Evolutionary conservation across 92 coral and sea anemone genomes (phyloP), one percentile per base, ranked within the genome.

Genomic region (Phymanthus crucifer): DNA sequence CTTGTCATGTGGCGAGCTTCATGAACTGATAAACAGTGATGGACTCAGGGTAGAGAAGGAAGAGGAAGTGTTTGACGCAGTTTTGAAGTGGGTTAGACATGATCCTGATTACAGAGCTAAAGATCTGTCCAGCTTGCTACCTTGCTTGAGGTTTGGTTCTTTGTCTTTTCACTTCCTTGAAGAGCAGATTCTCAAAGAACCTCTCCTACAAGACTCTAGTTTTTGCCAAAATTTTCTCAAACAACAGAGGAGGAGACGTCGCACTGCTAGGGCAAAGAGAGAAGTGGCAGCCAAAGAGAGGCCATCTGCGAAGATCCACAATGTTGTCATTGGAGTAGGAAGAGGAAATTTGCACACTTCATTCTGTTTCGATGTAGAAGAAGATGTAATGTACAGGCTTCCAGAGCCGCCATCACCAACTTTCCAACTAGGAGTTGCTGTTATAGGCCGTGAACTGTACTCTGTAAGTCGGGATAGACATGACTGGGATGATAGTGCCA

Each of bases 1-100:
- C 58, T 64, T 92, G 24, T 69, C 87, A 0, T 58, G 66, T 46
- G 26, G 47, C 9, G 87, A 87, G 32, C 40, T 92, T 9, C 50
- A 66, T 27, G 76, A 71, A 50, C 78, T 92, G 17, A 67, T 92
- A 38, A 68, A 84, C 50, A 85, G 88, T 76, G 94, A 92, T 76
- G 86, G 81, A 37, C 72, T 92, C 45, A 84, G 82, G 40, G 97
- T 92, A 45, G 90, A 78, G 66, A 85, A 74, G 34, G 97, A 92
- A 74, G 92, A 85, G 52, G 93, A 92, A 70, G 94, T 90, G 10
- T 92, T 89, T 78, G 79, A 78, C 40, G 88, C 88, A 31, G 86
- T 92, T 12, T 47, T 92, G 52, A 92, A 79, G 54, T 92, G 97
- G 97, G 94, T 87, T 1, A 80, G 70, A 52, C 85, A 87, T 79